Percentiles rank a stretch among this genome's conserved stretches.
phyloP scores from a whole-genome alignment of 2,888 invertebrate species.

The Brenthis daphne region DNA sequence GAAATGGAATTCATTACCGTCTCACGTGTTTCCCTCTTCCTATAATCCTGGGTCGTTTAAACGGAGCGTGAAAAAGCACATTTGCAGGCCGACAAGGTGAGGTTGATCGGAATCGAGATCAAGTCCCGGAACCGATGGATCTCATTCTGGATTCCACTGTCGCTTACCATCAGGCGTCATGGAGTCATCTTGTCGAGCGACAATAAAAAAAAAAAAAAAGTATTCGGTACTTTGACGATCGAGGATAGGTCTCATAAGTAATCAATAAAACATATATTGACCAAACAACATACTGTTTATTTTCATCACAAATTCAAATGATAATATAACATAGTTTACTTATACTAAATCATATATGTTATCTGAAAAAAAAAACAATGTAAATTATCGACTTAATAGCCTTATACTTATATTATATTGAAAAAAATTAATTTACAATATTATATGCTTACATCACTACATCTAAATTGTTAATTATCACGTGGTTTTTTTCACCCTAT shows the following conservation, averaged over 20 bases:
- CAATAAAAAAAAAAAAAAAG: too few species aligned
- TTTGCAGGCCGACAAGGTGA: too few species aligned
- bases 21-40: too few species aligned
- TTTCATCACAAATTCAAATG: slow-evolving; percentile 72
- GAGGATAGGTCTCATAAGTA: not conserved
- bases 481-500: slow-evolving; percentile 68
- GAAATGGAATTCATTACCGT: too few species aligned
- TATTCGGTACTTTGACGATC: not conserved
- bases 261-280: slow-evolving; percentile 44
- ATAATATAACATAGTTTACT: slow-evolving; percentile 53
- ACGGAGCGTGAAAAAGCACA: too few species aligned
- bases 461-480: slow-evolving; percentile 66
- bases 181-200: too few species aligned
- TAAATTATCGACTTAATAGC: slow-evolving; percentile 50
- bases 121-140: too few species aligned
- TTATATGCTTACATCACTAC: slow-evolving; percentile 55
- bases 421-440: slow-evolving; percentile 56
- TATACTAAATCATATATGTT: slow-evolving; percentile 46
- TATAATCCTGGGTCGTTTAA: too few species aligned
- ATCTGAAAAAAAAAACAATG: slow-evolving; percentile 54
- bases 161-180: too few species aligned
- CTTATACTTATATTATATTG: slow-evolving; percentile 53
- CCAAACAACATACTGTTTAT: slow-evolving; percentile 71
- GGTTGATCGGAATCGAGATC: too few species aligned
- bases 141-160: too few species aligned